Evolutionary conservation across 2,113 vertebrate species (phyloP).

Genomic region (Enhydra lutris): DNA sequence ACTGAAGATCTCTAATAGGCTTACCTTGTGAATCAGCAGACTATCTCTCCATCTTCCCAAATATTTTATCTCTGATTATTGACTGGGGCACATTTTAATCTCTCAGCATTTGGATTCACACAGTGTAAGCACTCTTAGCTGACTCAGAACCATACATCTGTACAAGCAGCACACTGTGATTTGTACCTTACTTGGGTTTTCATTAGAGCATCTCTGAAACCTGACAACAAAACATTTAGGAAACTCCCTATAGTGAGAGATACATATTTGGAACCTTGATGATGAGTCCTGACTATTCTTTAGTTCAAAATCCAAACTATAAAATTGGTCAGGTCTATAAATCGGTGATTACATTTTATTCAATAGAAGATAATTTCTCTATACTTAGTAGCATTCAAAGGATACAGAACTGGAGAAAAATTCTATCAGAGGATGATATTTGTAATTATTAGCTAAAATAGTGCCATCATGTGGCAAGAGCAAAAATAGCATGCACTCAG

Average conservation of each 20-base stretch:
- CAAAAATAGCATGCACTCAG: not conserved
- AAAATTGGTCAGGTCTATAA: not conserved
- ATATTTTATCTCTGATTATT: not conserved
- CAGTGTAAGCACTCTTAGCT: not conserved
- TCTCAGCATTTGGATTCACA: not conserved
- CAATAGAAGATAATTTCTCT: not conserved
- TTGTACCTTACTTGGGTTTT: not conserved
- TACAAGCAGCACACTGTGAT: not conserved
- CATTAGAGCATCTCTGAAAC: not conserved
- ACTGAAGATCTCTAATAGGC: not conserved
- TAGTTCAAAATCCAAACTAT: not conserved
- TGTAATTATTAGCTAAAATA: slow-evolving; percentile 8
- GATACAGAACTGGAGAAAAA: not conserved
- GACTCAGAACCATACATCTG: not conserved
- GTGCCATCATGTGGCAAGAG: slow-evolving; percentile 48
- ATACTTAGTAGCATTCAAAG: not conserved
- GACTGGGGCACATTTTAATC: not conserved
- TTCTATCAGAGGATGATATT: not conserved
- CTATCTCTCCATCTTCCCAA: not conserved
- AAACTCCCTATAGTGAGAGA: not conserved
- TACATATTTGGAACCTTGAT: not conserved
- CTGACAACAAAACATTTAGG: not conserved
- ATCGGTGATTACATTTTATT: not conserved
- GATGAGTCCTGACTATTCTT: not conserved
- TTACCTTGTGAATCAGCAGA: not conserved